phyloP scores from a whole-genome alignment of 1,140 invertebrate species.

The Brachionus sp. region DNA sequence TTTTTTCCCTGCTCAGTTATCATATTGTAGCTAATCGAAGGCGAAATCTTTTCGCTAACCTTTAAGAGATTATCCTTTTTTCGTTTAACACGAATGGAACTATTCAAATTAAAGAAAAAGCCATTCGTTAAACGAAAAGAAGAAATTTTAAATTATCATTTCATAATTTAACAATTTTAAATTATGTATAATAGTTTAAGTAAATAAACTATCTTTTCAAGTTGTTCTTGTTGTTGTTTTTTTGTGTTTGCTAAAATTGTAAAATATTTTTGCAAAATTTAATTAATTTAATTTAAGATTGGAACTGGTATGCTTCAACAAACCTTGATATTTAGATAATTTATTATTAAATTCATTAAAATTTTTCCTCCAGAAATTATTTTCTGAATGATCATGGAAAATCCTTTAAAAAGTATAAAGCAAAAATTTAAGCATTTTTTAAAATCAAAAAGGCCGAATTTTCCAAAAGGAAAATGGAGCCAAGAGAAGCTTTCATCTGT shows the following conservation, averaged over 20 bases:
- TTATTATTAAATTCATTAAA: neutral
- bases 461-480: neutral
- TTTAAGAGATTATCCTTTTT: neutral
- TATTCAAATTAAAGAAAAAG: neutral
- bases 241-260: neutral
- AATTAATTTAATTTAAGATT: constrained; percentile 4
- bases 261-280: constrained; percentile 21
- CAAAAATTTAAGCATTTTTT: neutral
- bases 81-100: neutral
- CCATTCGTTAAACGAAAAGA: neutral
- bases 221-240: neutral
- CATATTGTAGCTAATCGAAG: neutral
- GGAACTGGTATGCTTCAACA: constrained; percentile 9
- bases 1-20: neutral
- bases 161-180: constrained; percentile 25
- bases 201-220: neutral
- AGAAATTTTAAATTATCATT: constrained; percentile 29
- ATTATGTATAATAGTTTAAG: neutral
- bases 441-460: neutral
- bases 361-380: neutral
- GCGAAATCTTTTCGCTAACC: neutral
- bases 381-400: neutral
- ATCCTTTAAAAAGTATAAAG: neutral
- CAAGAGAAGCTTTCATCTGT: neutral
- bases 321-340: neutral